Evolutionary conservation across 1,140 invertebrate genomes (phyloP).

Genomic region (Lamellibrachia luymesi): DNA sequence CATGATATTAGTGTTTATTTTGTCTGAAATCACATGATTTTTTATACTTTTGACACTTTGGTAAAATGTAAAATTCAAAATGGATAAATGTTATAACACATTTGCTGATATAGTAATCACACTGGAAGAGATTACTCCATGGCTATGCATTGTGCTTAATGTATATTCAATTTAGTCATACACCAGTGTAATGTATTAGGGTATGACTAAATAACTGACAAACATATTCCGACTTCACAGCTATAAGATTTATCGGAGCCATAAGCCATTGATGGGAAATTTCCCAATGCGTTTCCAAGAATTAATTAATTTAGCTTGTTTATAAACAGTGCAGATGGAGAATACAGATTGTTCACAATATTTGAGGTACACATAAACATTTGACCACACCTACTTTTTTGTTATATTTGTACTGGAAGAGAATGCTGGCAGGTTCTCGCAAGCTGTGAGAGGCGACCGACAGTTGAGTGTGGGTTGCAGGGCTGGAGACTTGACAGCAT

Average conservation of each 20-base stretch:
- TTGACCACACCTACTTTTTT: not conserved
- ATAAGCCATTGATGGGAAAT: not conserved
- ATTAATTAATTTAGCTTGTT: not conserved
- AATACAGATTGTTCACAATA: not conserved
- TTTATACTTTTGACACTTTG: too few relatives aligned
- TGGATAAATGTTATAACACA: too few relatives aligned
- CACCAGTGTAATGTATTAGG: too few relatives aligned
- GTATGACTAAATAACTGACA: not conserved
- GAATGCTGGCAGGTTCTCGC: not conserved
- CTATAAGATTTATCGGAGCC: not conserved
- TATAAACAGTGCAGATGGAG: not conserved
- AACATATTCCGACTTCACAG: not conserved
- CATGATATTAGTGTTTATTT: too few relatives aligned
- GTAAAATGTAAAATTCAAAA: not conserved
- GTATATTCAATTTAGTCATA: too few relatives aligned
- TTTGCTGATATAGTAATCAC: too few relatives aligned
- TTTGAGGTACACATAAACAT: not conserved
- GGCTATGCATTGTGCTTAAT: too few relatives aligned
- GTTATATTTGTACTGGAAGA: not conserved
- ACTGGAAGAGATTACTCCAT: too few relatives aligned
- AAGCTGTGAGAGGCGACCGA: not conserved
- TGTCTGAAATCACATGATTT: too few relatives aligned
- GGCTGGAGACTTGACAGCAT: not conserved
- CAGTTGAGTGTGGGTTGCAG: not conserved
- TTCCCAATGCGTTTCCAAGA: not conserved